These are phyloP conservation scores for Plectropomus leopardus DNA, from an alignment of 2,113 vertebrate genomes.

Conservation along the genomic window DNA sequence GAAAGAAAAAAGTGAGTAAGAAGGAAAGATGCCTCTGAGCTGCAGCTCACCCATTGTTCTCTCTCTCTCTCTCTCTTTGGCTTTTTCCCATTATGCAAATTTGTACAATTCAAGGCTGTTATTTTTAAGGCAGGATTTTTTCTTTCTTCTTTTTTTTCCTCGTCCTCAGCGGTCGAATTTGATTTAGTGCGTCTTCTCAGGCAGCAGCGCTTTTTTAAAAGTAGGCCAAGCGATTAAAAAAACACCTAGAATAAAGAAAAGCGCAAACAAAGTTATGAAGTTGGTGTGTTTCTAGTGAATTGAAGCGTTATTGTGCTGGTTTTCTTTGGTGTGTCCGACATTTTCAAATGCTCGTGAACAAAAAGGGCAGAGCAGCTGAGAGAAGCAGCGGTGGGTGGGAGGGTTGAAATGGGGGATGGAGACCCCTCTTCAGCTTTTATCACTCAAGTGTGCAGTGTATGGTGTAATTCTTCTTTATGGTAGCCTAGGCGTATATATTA, in stretches of 20 bases:
- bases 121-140: background rate
- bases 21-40: conserved; percentile 11
- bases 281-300: background rate
- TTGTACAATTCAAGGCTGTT: conserved; percentile 5
- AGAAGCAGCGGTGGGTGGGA: conserved; percentile 64
- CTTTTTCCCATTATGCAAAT: conserved; percentile 28
- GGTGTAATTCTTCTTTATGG: conserved; percentile 23
- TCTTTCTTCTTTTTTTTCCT: background rate
- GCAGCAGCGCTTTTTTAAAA: conserved; percentile 12
- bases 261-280: conserved; percentile 43
- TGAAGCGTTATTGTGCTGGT: background rate
- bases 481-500: background rate
- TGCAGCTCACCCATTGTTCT: conserved; percentile 48
- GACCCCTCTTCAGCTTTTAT: conserved; percentile 57
- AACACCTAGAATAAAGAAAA: background rate
- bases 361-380: conserved; percentile 71
- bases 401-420: conserved; percentile 69
- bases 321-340: conserved; percentile 3
- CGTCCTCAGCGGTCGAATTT: conserved; percentile 1
- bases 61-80: background rate
- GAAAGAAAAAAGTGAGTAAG: conserved; percentile 23
- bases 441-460: conserved; percentile 34
- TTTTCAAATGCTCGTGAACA: conserved; percentile 62
- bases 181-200: conserved; percentile 5
- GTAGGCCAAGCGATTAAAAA: conserved; percentile 19